A percentile compares a stretch with the other conserved stretches of the same genome.
Conservation (phyloP, 2,797 vertebrate genomes). For the Bradypodion ventrale region DNA sequence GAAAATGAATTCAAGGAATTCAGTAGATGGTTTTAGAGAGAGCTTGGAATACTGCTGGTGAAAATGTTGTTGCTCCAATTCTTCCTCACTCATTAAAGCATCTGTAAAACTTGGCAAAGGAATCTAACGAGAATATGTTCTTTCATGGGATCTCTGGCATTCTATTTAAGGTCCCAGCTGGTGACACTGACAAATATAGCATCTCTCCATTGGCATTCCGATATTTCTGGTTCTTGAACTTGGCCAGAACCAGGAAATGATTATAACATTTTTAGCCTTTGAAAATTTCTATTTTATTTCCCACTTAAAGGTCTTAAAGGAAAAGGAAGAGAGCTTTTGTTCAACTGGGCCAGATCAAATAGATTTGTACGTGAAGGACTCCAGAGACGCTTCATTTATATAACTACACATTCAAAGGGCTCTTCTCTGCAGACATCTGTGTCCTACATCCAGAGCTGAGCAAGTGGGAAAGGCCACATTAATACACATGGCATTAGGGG, state of each 20-base stretch:
- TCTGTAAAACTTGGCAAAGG: constrained; percentile 38
- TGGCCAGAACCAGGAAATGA: constrained; percentile 10
- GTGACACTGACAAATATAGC: constrained; percentile 22
- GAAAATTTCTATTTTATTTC: constrained; percentile 16
- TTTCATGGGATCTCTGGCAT: constrained; percentile 33
- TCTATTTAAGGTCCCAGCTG: constrained; percentile 34
- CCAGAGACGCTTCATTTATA: too few species aligned
- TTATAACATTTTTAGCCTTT: constrained; percentile 14
- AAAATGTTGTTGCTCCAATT: constrained; percentile 16
- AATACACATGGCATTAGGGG: too few species aligned
- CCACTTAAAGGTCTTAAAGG: background rate
- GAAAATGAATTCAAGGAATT: background rate
- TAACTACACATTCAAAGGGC: too few species aligned
- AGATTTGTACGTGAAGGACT: background rate
- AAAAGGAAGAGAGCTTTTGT: background rate
- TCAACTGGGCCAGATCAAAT: background rate
- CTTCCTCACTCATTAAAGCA: constrained; percentile 12
- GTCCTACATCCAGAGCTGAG: too few species aligned
- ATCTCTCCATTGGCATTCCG: constrained; percentile 21
- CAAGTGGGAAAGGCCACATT: too few species aligned
- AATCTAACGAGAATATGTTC: constrained; percentile 37
- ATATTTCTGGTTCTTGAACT: constrained; percentile 24
- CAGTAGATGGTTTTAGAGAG: background rate
- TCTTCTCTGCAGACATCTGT: too few species aligned
- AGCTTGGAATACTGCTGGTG: background rate